These are phyloP conservation scores for Abrostola tripartita DNA, from an alignment of 2,888 invertebrate species.

Conservation along the genomic window DNA sequence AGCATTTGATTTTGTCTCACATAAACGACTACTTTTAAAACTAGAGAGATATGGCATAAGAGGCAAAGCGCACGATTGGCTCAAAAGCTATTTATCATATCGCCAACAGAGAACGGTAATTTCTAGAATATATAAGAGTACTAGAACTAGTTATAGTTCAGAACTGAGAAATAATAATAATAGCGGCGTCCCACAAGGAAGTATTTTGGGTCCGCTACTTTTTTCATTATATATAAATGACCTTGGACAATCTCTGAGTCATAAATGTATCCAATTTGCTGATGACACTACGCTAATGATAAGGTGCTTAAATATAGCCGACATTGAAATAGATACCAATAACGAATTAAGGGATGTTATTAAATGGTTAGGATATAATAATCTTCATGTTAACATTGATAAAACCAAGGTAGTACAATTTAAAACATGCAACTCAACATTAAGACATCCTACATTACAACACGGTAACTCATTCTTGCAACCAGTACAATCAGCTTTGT, in stretches of 20 bases:
- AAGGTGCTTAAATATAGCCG: too few species aligned
- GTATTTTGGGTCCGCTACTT: background rate
- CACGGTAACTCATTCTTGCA: too few species aligned
- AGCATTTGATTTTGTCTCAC: background rate
- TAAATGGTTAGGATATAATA: too few species aligned
- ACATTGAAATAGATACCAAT: too few species aligned
- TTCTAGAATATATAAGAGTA: background rate
- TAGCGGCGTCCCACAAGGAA: background rate
- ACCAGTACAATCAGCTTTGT: too few species aligned
- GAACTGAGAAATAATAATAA: background rate
- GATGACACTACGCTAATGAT: slow-evolving; percentile 7
- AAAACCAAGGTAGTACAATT: too few species aligned
- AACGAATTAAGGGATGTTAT: too few species aligned
- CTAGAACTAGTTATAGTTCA: background rate
- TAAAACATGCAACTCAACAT: too few species aligned
- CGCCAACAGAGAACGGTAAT: background rate
- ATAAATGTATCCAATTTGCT: slow-evolving; percentile 1
- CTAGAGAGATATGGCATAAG: background rate
- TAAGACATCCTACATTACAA: too few species aligned
- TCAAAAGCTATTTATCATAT: background rate
- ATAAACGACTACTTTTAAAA: background rate
- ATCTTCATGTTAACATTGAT: too few species aligned
- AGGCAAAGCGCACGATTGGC: background rate
- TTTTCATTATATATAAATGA: background rate
- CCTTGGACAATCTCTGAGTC: background rate